A percentile compares a stretch with the other conserved stretches of the same genome.
Conservation (phyloP, 2,797 vertebrate species). For the Cynopterus sphinx region DNA sequence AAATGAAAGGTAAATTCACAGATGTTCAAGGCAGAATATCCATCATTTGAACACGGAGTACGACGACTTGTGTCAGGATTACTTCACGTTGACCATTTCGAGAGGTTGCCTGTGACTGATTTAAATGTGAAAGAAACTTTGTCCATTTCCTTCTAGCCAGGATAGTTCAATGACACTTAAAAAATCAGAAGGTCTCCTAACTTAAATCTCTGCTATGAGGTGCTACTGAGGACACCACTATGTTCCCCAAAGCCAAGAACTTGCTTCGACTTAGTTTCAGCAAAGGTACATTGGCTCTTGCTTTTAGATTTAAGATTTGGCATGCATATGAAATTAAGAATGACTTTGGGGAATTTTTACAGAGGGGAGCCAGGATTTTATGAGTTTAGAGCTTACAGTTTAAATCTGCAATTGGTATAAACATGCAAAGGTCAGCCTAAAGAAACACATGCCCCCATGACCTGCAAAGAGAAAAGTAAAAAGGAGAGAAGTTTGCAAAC, state of each 20-base stretch:
- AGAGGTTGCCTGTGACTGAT: neutral
- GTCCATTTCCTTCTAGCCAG: neutral
- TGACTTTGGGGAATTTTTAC: neutral
- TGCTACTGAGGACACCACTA: neutral
- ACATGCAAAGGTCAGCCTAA: neutral
- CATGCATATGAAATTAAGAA: neutral
- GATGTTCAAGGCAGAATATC: neutral
- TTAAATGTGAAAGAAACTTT: neutral
- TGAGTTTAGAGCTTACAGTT: neutral
- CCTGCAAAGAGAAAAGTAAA: neutral
- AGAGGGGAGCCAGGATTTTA: neutral
- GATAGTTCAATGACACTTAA: neutral
- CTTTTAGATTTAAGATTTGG: conserved; percentile 15
- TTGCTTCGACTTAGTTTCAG: neutral
- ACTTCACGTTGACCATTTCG: neutral
- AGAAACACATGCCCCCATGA: neutral
- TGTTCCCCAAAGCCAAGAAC: neutral
- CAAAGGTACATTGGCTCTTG: neutral
- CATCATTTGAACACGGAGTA: neutral
- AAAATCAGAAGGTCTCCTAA: neutral
- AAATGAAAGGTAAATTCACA: neutral
- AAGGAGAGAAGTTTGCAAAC: neutral
- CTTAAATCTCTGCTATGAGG: neutral
- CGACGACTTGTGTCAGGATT: neutral
- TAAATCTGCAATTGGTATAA: neutral